phyloP scores from a whole-genome alignment of 2,113 vertebrate genomes.

The Gracilinanus agilis region DNA sequence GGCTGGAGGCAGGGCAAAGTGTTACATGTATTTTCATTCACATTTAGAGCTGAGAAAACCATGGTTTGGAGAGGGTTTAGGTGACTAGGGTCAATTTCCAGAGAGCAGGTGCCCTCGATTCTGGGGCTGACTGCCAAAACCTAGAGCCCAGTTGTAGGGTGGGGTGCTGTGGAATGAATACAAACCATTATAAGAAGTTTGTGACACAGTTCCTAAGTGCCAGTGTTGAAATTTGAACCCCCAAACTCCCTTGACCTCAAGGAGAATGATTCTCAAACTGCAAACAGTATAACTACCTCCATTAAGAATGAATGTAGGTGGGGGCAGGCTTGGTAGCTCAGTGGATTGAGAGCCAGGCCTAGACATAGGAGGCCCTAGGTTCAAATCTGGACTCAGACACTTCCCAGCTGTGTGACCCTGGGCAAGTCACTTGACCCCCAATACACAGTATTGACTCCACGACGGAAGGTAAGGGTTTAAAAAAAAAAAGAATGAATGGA shows the following conservation, averaged over 20 bases:
- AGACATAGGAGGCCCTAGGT: too few species aligned
- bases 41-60: background rate
- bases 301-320: background rate
- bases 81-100: background rate
- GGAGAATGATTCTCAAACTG: conserved; percentile 40
- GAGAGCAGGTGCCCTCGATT: too few species aligned
- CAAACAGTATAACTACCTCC: conserved; percentile 23
- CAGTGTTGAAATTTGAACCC: background rate
- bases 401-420: too few species aligned
- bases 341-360: too few species aligned
- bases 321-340: too few species aligned
- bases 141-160: background rate
- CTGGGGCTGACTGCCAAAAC: background rate
- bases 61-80: background rate
- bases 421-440: too few species aligned
- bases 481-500: conserved; percentile 13
- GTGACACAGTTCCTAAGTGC: background rate
- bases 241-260: conserved; percentile 24
- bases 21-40: background rate
- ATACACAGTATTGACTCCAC: too few species aligned
- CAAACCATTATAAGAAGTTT: background rate
- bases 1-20: too few species aligned
- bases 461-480: too few species aligned
- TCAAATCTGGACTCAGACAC: too few species aligned
- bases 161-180: too few species aligned